A percentile compares a stretch with the other conserved stretches of the same genome.
These are phyloP conservation scores for Monarcha castaneiventris DNA, from an alignment of 2,113 vertebrate species.

Conservation along the genomic window DNA sequence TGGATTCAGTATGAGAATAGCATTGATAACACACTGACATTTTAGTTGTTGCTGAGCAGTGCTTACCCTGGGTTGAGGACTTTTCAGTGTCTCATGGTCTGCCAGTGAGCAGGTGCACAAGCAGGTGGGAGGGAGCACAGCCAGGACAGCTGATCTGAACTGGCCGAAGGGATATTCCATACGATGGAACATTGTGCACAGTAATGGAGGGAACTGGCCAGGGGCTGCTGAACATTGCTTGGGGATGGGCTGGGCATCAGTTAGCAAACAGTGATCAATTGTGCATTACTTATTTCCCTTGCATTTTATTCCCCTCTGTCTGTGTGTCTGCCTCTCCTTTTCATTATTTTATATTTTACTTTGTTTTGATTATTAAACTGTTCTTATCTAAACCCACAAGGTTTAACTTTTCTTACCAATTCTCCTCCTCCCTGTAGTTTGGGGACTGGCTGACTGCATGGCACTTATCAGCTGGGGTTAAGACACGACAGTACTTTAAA, in stretches of 20 bases:
- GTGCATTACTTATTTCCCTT: background rate
- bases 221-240: background rate
- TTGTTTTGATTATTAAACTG: background rate
- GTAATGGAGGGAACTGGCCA: background rate
- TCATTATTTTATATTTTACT: background rate
- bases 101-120: background rate
- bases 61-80: background rate
- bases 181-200: background rate
- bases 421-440: background rate
- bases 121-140: background rate
- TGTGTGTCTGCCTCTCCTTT: background rate
- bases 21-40: background rate
- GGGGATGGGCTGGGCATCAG: accelerated
- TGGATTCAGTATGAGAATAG: background rate
- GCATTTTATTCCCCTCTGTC: background rate
- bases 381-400: background rate
- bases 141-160: background rate
- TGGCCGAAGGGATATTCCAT: background rate
- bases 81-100: background rate
- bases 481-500: accelerated
- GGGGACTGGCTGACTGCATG: background rate
- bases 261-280: background rate
- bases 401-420: background rate
- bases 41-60: background rate
- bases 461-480: background rate